These are phyloP conservation scores for Puntigrus tetrazona DNA, from an alignment of 2,113 vertebrate genomes.

Conservation along the genomic window DNA sequence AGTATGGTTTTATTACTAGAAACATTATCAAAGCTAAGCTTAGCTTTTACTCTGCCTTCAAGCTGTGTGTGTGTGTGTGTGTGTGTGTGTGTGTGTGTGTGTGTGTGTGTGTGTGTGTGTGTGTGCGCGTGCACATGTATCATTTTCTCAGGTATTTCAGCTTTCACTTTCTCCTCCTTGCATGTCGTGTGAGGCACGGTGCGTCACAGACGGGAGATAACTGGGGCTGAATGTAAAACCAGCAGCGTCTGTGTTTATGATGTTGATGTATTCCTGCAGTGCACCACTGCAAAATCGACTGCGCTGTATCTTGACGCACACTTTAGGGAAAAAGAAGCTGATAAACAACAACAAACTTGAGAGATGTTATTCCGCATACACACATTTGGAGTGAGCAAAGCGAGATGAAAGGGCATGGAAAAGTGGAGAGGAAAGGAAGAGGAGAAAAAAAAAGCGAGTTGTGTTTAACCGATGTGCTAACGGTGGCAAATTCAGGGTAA, in stretches of 20 bases:
- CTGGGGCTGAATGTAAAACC: constrained; percentile 48
- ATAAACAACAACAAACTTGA: constrained; percentile 53
- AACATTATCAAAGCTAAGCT: constrained; percentile 19
- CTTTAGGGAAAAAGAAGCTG: constrained; percentile 33
- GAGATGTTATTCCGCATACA: constrained; percentile 11
- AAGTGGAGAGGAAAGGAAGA: constrained; percentile 42
- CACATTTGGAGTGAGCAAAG: background rate
- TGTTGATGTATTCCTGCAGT: constrained; percentile 18
- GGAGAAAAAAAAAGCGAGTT: constrained; percentile 22
- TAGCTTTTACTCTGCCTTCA: background rate
- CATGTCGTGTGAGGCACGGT: background rate
- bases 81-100: constrained; percentile 30
- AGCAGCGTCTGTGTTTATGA: constrained; percentile 53
- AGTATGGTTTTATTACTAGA: background rate
- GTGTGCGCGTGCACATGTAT: constrained; percentile 17
- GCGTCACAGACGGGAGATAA: background rate
- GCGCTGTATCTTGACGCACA: constrained; percentile 22
- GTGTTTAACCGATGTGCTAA: background rate
- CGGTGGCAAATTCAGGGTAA: background rate
- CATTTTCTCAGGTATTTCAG: constrained; percentile 33
- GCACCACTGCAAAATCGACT: constrained; percentile 46
- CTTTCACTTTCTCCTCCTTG: constrained; percentile 52
- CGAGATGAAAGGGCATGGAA: constrained; percentile 43
- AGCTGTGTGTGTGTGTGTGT: constrained; percentile 25
- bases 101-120: constrained; percentile 22